phyloP scores from a whole-genome alignment of 1,140 invertebrate genomes.

The Brachionus sp. region DNA sequence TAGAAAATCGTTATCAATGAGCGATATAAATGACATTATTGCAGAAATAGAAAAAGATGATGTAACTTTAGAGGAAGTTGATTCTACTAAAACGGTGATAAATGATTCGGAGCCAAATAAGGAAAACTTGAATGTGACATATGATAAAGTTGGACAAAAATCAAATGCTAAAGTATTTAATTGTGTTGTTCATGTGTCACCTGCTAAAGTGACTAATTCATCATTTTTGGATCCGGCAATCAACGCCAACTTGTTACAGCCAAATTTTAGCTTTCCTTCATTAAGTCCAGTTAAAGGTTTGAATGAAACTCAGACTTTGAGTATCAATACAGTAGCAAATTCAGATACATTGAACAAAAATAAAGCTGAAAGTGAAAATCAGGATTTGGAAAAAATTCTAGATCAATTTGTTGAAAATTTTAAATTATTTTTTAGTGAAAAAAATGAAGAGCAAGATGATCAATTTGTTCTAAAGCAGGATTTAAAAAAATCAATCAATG shows the following conservation, averaged over 20 bases:
- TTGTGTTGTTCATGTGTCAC: background rate
- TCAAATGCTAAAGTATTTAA: background rate
- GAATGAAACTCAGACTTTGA: background rate
- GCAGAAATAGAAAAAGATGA: background rate
- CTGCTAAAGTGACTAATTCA: background rate
- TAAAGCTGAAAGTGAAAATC: background rate
- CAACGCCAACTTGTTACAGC: background rate
- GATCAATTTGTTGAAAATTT: background rate
- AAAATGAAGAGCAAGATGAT: background rate
- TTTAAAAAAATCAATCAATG: background rate
- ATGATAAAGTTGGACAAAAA: background rate
- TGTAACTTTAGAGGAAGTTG: background rate
- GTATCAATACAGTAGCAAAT: background rate
- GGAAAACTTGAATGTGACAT: background rate
- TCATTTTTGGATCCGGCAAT: background rate
- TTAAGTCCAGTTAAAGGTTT: background rate
- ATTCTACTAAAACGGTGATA: background rate
- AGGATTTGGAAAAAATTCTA: background rate
- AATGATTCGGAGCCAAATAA: background rate
- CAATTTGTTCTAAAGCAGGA: background rate
- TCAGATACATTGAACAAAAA: background rate
- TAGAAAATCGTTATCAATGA: constrained; percentile 2
- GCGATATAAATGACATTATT: constrained; percentile 13
- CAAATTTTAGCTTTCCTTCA: background rate
- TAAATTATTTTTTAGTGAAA: background rate